Evolutionary conservation across 2,113 vertebrate genomes (phyloP).

Genomic region (Eptesicus fuscus): DNA sequence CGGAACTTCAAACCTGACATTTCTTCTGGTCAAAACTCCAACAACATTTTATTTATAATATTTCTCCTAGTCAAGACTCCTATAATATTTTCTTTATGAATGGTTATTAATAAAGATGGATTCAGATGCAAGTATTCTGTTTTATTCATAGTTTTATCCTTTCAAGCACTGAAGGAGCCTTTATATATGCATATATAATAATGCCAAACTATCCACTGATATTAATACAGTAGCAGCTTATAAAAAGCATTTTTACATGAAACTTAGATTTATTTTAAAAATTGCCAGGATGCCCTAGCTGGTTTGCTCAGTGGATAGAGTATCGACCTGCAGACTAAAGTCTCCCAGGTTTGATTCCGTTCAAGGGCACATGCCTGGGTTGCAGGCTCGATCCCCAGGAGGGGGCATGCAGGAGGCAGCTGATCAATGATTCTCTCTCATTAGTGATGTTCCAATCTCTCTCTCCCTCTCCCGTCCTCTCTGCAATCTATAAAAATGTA

Average conservation of each 20-base stretch:
- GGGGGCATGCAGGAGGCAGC: no score
- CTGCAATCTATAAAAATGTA: background rate
- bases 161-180: background rate
- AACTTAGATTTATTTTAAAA: background rate
- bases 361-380: no score
- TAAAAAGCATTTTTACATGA: background rate
- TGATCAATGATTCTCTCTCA: no score
- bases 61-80: background rate
- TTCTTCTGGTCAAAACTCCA: background rate
- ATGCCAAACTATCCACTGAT: background rate
- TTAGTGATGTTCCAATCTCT: no score
- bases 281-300: background rate
- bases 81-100: background rate
- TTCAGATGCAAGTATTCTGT: background rate
- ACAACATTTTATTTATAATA: background rate
- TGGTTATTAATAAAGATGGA: background rate
- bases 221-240: background rate
- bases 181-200: background rate
- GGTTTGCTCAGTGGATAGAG: no score
- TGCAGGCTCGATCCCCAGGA: no score
- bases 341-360: no score
- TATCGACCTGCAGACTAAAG: no score
- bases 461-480: no score
- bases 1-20: background rate
- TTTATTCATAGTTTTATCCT: background rate